Base-by-base conservation (phyloP, 2,888 invertebrate genomes). In the Nephrotoma flavescens region DNA sequence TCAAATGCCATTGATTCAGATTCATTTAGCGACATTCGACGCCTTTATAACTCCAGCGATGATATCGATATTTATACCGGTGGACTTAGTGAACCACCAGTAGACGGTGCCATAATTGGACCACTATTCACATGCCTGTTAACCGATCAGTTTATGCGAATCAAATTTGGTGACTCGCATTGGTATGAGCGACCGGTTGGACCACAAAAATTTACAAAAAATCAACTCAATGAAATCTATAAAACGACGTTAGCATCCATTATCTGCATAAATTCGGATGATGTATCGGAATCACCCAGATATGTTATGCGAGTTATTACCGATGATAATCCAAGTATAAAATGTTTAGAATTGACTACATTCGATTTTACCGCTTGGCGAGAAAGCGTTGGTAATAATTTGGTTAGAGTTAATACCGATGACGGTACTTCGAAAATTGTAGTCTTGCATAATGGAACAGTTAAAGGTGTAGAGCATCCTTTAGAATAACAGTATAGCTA, bases 31-130 rank as follows among this genome's bases (percentile, higher is more conserved):
- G 93, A 94, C 86, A 95, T 97, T 86, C 91, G 91, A 86, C 91
- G 91, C 41, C 93, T 96, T 87, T 97, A 96, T 89, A 92, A 92
- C 94, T 95, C 42, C 4, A 84, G 84, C n/a, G 95, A 96, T 5
- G 97, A 98, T 90, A 94, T 98, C 44, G 98, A 98, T 91, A 91
- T 98, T 42, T 98, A 97, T 91, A 96, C 97, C 0, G 98, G 97
- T 0, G 96, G 96, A 0, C 90, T 98, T 57, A 96, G 97, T 12
- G 98, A 98, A 90, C 93, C 93, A 9, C 96, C 96, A 0, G 89
- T 93, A 87, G 91, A 92, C 89, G 96, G 93, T 3, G 95, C 96
- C 0, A 93, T 97, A 31, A 93, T 98, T 86, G 98, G 98, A 0
- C 96, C 97, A 0, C 95, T 97, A 0, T 94, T 97, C 86, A 95